Conservation (phyloP, 2,888 invertebrate genomes). For the Heteromyza rotundicornis region DNA sequence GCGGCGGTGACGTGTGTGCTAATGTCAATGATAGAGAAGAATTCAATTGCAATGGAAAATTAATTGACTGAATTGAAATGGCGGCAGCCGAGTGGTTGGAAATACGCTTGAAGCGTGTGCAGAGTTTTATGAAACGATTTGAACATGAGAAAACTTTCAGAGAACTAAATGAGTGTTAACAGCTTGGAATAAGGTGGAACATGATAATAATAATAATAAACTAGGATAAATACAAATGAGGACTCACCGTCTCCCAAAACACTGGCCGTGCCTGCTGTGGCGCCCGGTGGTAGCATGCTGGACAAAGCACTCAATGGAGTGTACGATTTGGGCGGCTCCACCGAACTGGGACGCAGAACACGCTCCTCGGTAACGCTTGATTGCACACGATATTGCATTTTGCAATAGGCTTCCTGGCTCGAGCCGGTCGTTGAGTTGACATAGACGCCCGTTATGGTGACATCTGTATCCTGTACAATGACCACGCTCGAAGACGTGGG, state of each 20-base stretch:
- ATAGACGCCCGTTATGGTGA: constrained; percentile 87
- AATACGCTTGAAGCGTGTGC: too few relatives aligned
- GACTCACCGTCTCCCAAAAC: constrained; percentile 41
- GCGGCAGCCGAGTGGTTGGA: background rate
- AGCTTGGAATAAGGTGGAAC: too few relatives aligned
- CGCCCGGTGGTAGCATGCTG: constrained; percentile 85
- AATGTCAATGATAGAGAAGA: background rate
- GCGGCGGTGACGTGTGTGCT: constrained; percentile 49
- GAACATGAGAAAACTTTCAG: too few relatives aligned
- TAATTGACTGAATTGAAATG: constrained; percentile 9
- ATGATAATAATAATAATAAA: too few relatives aligned
- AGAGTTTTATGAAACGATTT: too few relatives aligned
- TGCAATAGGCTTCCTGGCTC: constrained; percentile 83
- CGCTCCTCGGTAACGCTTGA: constrained; percentile 88
- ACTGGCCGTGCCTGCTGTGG: constrained; percentile 61
- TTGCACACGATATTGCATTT: constrained; percentile 88
- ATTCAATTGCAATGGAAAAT: constrained; percentile 19
- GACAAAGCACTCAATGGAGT: constrained; percentile 84
- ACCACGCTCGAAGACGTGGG: constrained; percentile 70
- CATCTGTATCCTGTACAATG: constrained; percentile 84
- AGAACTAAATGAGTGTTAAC: too few relatives aligned
- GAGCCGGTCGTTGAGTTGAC: constrained; percentile 76
- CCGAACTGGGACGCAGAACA: constrained; percentile 68
- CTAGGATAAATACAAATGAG: too few relatives aligned
- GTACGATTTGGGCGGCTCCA: constrained; percentile 70